Evolutionary conservation across 2,888 invertebrate species (phyloP).

Genomic region (Lepidochitona cinerea): DNA sequence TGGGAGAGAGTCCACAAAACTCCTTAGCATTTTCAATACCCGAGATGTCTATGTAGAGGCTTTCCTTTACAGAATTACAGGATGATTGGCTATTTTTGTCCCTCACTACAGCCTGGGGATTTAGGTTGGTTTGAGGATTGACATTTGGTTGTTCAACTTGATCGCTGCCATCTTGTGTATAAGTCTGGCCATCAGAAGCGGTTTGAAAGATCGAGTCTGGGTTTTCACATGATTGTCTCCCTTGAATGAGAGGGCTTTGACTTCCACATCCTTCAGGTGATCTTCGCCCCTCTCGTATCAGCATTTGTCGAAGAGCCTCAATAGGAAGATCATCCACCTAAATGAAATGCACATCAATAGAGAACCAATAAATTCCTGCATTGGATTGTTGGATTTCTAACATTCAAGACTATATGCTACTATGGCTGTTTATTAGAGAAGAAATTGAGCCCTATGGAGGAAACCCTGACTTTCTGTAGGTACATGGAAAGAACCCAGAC

Average conservation of each 20-base stretch:
- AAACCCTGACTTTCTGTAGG: too few relatives aligned
- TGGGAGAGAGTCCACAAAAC: conserved; percentile 35
- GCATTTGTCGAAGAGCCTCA: conserved; percentile 37
- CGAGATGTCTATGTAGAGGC: background rate
- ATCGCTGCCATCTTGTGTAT: background rate
- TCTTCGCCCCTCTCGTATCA: conserved; percentile 36
- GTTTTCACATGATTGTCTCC: background rate
- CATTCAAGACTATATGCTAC: too few relatives aligned
- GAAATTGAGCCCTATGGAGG: too few relatives aligned
- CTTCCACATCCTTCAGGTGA: conserved; percentile 33
- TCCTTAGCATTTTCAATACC: conserved; percentile 44
- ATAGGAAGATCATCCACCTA: conserved; percentile 51
- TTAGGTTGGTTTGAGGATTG: too few relatives aligned
- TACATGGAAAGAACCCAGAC: too few relatives aligned
- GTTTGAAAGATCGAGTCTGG: background rate
- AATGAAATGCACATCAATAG: too few relatives aligned
- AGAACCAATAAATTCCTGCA: too few relatives aligned
- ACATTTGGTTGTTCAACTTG: background rate
- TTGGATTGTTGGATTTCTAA: too few relatives aligned
- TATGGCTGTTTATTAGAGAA: too few relatives aligned
- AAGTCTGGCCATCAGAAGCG: background rate
- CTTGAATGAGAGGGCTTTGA: background rate
- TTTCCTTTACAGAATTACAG: background rate
- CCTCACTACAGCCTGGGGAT: conserved; percentile 8
- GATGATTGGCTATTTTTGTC: background rate